These are phyloP conservation scores for Nomada hirtipes DNA, from an alignment of 2,888 invertebrate genomes.

Conservation along the genomic window DNA sequence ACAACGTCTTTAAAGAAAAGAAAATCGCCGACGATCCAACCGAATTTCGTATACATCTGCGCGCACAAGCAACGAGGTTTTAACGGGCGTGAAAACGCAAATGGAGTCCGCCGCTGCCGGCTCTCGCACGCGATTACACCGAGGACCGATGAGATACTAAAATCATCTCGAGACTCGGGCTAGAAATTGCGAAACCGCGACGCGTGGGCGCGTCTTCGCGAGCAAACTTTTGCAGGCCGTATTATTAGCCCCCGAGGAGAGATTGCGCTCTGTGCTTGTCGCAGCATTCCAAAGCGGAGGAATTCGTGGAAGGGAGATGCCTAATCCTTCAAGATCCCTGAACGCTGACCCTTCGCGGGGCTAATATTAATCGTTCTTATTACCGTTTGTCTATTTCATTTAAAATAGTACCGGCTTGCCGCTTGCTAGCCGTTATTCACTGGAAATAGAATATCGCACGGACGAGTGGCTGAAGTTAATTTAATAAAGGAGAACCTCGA, in stretches of 20 bases:
- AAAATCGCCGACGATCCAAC: no score
- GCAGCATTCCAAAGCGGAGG: conserved; percentile 29
- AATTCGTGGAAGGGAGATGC: conserved; percentile 47
- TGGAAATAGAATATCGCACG: background rate
- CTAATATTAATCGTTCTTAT: background rate
- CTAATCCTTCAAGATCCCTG: background rate
- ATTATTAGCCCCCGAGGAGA: conserved; percentile 64
- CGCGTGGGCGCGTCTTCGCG: conserved; percentile 71
- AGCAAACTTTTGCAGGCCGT: conserved; percentile 56
- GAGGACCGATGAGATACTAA: conserved; percentile 75
- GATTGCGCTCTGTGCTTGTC: conserved; percentile 52
- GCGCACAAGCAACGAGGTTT: background rate
- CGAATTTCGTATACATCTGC: no score
- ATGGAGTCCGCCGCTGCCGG: background rate
- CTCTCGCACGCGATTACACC: conserved; percentile 62
- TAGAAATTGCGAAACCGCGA: conserved; percentile 60
- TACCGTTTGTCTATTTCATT: background rate
- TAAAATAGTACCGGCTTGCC: no score
- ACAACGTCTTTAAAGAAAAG: no score
- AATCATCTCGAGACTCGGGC: conserved; percentile 70
- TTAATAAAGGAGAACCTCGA: no score
- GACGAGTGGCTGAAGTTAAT: no score
- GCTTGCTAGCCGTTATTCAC: background rate
- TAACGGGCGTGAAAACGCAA: background rate
- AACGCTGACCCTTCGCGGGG: background rate